Conservation (phyloP, 1,140 invertebrate genomes). For the Sesamia nonagrioides region DNA sequence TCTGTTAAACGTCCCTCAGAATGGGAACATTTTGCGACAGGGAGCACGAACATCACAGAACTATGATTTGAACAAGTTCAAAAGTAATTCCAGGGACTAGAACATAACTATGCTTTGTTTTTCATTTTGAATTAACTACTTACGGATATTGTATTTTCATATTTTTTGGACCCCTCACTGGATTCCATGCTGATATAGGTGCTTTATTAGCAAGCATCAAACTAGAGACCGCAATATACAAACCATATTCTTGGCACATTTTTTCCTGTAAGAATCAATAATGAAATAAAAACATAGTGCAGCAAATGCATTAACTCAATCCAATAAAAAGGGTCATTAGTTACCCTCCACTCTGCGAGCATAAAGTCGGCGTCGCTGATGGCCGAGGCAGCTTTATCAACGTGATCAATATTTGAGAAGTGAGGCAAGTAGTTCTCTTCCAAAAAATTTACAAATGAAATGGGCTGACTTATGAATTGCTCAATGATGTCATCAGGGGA, state of each 20-base stretch:
- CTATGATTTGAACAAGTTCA: too few species aligned
- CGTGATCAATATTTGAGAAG: constrained; percentile 89
- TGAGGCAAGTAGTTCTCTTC: constrained; percentile 92
- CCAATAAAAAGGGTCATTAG: not conserved
- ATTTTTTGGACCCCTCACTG: constrained; percentile 89
- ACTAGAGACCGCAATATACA: constrained; percentile 89
- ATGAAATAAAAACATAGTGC: too few species aligned
- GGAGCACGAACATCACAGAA: too few species aligned
- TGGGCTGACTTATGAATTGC: constrained; percentile 89
- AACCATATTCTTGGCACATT: constrained; percentile 84
- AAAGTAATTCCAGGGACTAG: too few species aligned
- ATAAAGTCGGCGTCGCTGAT: constrained; percentile 90
- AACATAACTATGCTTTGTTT: too few species aligned
- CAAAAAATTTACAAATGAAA: constrained; percentile 90
- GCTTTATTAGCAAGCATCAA: constrained; percentile 91
- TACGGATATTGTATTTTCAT: constrained; percentile 84
- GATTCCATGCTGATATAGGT: constrained; percentile 91
- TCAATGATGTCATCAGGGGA: constrained; percentile 90
- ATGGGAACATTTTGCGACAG: too few species aligned
- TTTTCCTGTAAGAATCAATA: constrained; percentile 75
- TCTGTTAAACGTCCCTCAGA: too few species aligned
- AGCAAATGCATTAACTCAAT: not conserved
- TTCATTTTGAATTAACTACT: constrained; percentile 52
- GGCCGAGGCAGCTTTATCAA: constrained; percentile 87
- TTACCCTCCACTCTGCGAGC: constrained; percentile 90